These are phyloP conservation scores for Scolopax mira DNA, from an alignment of 2,113 vertebrate genomes.

Conservation along the genomic window DNA sequence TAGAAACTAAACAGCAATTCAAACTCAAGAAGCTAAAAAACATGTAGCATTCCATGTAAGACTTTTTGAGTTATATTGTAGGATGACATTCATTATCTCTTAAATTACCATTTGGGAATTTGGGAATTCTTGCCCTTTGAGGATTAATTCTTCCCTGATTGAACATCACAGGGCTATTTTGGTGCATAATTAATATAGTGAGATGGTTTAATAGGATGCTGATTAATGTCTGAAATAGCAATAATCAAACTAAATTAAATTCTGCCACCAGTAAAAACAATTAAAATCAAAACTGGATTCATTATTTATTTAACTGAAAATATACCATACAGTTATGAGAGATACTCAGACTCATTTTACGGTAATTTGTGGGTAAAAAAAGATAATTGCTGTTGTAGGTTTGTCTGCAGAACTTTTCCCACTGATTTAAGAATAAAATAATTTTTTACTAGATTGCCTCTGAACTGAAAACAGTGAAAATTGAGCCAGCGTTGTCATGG, in stretches of 20 bases:
- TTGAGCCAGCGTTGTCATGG: background rate
- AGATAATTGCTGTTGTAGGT: background rate
- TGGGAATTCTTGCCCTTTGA: background rate
- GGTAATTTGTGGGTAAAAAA: background rate
- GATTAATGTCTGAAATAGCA: slow-evolving; percentile 25
- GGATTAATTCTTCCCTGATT: background rate
- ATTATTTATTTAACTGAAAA: slow-evolving; percentile 15
- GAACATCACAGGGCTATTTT: background rate
- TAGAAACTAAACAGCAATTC: background rate
- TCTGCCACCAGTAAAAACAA: slow-evolving; percentile 26
- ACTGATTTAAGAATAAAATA: background rate
- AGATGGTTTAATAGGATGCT: slow-evolving; percentile 17
- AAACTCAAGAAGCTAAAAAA: background rate
- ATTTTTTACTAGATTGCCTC: background rate
- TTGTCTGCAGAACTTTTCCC: background rate
- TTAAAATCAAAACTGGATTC: slow-evolving; percentile 32
- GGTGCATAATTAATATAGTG: background rate
- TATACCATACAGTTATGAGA: background rate
- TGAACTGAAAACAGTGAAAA: background rate
- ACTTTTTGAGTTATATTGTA: background rate
- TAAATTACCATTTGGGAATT: background rate
- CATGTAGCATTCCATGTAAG: background rate
- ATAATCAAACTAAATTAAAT: slow-evolving; percentile 44
- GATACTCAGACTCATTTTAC: background rate
- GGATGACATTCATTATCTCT: slow-evolving; percentile 2